Evolutionary conservation across 2,888 invertebrate species (phyloP).

Genomic region (Halocaridina rubra): DNA sequence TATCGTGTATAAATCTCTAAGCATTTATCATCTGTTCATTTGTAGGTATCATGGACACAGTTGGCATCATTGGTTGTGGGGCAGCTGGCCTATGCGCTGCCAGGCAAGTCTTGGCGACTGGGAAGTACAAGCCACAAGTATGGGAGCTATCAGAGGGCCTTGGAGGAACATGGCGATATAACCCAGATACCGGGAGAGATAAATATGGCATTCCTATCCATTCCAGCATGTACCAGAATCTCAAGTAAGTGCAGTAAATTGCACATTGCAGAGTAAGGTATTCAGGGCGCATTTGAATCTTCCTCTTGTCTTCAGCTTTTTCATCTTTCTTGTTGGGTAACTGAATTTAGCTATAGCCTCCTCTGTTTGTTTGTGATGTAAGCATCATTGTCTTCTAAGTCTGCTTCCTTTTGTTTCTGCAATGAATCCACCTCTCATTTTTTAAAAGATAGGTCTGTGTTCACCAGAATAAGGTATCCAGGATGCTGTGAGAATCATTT

Average conservation of each 20-base stretch:
- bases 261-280: neutral
- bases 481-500: too few relatives aligned
- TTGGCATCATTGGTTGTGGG: constrained; percentile 83
- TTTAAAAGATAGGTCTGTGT: too few relatives aligned
- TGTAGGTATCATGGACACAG: constrained; percentile 13
- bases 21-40: neutral
- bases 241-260: constrained; percentile 79
- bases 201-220: constrained; percentile 84
- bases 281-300: neutral
- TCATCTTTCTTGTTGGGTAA: too few relatives aligned
- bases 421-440: too few relatives aligned
- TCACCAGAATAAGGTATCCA: too few relatives aligned
- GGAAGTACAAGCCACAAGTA: constrained; percentile 1
- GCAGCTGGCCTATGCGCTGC: constrained; percentile 88
- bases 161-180: constrained; percentile 35
- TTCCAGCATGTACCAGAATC: constrained; percentile 90
- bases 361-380: too few relatives aligned
- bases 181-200: constrained; percentile 69
- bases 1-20: too few relatives aligned
- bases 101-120: constrained; percentile 73
- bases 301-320: too few relatives aligned
- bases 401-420: too few relatives aligned
- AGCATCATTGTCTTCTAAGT: too few relatives aligned
- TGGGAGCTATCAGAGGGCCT: constrained; percentile 27
- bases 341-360: too few relatives aligned